These are phyloP conservation scores for Apoda limacodes DNA, from an alignment of 2,888 invertebrate genomes.

Conservation along the genomic window DNA sequence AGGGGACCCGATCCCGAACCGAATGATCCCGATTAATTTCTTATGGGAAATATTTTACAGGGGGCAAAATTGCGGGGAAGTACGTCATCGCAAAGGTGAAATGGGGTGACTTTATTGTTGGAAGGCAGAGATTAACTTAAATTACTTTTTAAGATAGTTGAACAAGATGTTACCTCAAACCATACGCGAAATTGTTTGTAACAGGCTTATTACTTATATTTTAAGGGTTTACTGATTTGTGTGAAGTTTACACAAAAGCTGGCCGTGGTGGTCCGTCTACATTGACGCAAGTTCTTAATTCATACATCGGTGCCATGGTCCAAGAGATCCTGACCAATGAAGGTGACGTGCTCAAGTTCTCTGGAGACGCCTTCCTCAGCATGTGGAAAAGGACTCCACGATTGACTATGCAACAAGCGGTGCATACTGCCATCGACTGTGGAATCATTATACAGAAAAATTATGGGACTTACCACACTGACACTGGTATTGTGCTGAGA, in stretches of 20 bases:
- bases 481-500: conserved; percentile 70
- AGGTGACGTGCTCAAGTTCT: conserved; percentile 77
- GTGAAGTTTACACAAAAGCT: conserved; percentile 74
- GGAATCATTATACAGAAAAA: conserved; percentile 76
- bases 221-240: conserved; percentile 73
- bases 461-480: conserved; percentile 72
- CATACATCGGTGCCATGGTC: conserved; percentile 78
- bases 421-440: conserved; percentile 75
- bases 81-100: too few species aligned
- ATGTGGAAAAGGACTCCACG: conserved; percentile 72
- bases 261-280: conserved; percentile 77
- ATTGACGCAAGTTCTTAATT: conserved; percentile 76
- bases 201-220: too few species aligned
- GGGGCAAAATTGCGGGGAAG: too few species aligned
- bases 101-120: too few species aligned
- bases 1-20: too few species aligned
- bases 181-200: too few species aligned
- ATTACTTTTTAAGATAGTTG: too few species aligned
- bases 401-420: conserved; percentile 68
- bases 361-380: conserved; percentile 75
- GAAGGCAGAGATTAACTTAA: too few species aligned
- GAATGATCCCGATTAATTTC: too few species aligned
- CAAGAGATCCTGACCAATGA: conserved; percentile 75
- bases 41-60: too few species aligned
- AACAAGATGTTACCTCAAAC: too few species aligned